Percentiles rank a stretch among this genome's conserved stretches.
These are phyloP conservation scores for Fissipunctia ypsillon DNA, from an alignment of 2,888 invertebrate genomes.

Conservation along the genomic window DNA sequence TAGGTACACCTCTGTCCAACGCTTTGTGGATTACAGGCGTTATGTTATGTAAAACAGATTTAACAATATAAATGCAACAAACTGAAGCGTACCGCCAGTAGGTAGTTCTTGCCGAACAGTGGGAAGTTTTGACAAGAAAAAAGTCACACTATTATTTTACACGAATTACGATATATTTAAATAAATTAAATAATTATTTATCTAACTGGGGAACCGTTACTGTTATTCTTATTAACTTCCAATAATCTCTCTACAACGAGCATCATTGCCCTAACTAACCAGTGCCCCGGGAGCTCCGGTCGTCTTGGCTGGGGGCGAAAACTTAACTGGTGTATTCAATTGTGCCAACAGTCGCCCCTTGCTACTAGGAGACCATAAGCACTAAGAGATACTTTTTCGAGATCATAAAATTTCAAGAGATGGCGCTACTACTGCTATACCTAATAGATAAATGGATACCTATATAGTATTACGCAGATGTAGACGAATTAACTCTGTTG, in stretches of 20 bases:
- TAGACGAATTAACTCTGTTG: neutral
- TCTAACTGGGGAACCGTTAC: no score
- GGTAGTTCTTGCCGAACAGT: neutral
- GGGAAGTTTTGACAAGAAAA: no score
- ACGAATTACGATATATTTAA: no score
- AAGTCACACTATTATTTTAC: no score
- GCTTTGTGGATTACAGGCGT: no score
- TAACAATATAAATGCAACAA: neutral
- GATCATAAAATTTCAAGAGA: neutral
- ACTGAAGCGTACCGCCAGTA: neutral
- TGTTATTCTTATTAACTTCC: no score
- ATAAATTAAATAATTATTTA: no score
- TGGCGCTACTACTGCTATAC: slow-evolving; percentile 5
- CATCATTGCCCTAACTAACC: no score
- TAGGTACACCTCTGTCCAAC: no score
- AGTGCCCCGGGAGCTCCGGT: no score
- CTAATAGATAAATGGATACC: neutral
- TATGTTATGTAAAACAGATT: no score
- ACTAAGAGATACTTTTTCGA: neutral
- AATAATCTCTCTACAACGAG: no score
- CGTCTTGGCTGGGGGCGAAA: neutral
- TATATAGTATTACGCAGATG: neutral
- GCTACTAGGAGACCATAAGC: slow-evolving; percentile 3
- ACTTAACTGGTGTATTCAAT: slow-evolving; percentile 13
- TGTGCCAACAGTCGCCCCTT: neutral